Conservation (phyloP, 2,113 vertebrate species). For the Riparia riparia region DNA sequence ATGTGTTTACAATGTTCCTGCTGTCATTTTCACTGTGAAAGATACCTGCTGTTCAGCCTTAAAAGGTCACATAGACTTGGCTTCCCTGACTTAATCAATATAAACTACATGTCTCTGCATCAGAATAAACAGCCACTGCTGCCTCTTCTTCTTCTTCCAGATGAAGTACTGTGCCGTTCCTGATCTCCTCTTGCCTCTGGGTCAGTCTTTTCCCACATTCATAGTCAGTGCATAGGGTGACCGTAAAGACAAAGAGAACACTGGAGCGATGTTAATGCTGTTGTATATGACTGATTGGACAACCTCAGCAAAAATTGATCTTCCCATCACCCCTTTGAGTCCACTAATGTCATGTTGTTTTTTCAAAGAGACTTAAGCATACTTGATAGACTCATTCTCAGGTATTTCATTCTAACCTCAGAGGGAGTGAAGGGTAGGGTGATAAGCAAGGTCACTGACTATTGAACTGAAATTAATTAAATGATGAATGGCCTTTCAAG, state of each 20-base stretch:
- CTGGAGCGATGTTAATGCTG: slow-evolving; percentile 62
- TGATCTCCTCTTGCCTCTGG: slow-evolving; percentile 37
- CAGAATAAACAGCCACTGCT: slow-evolving; percentile 52
- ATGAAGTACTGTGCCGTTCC: slow-evolving; percentile 11
- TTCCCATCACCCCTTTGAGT: slow-evolving; percentile 71
- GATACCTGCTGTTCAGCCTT: slow-evolving; percentile 21
- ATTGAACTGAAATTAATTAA: slow-evolving; percentile 89
- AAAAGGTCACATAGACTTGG: slow-evolving; percentile 66
- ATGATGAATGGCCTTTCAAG: slow-evolving; percentile 80
- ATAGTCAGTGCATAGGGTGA: slow-evolving; percentile 35
- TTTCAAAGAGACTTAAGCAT: slow-evolving; percentile 73
- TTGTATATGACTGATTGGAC: slow-evolving; percentile 65
- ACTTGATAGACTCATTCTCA: slow-evolving; percentile 83
- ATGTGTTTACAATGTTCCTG: not conserved
- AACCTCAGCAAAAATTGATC: slow-evolving; percentile 85
- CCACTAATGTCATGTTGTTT: slow-evolving; percentile 74
- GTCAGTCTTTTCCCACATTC: slow-evolving; percentile 47
- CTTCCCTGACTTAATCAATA: slow-evolving; percentile 66
- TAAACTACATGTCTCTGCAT: slow-evolving; percentile 49
- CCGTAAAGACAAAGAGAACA: slow-evolving; percentile 63
- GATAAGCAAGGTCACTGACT: slow-evolving; percentile 81
- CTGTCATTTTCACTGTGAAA: slow-evolving; percentile 34
- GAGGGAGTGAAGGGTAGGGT: slow-evolving; percentile 71
- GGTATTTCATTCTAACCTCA: slow-evolving; percentile 77
- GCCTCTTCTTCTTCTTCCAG: slow-evolving; percentile 2